Base-by-base conservation (phyloP, 2,113 vertebrate genomes). In the Rhinichthys klamathensis region DNA sequence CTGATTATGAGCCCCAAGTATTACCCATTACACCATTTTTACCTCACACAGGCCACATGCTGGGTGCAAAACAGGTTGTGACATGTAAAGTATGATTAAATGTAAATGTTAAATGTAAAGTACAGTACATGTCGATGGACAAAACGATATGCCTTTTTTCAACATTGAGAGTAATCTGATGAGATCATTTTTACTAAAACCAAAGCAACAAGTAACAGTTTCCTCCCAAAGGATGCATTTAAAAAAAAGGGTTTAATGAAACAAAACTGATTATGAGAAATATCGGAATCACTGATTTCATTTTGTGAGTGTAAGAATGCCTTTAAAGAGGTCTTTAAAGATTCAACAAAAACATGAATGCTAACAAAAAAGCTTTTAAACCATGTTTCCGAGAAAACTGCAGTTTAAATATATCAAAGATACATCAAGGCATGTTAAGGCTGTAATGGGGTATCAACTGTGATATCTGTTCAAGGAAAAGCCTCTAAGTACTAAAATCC, bases 401-500 rank as follows among this genome's bases (percentile, higher is more conserved):
- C 80, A 41, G 80, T 82, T 82, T 82, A 82, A 80, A 58, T 15
- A 5, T 27, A 82, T 82, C 38, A 72, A 82, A 56, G 32, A 82
- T 18, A 58, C 80, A 82, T 72, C 21, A 56, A 82, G 63, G 65
- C 21, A 56, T 72, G 27, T 58, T 58, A 58, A 58, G 23, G 35
- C 30, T 41, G 6, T 61, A 27, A 80, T 61, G 21, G 35, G 35
- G 54, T 41, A 80, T 80, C 77, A 80, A 6, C 54, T 41, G 77
- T 32, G 58, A 58, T 80, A 27, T 80, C 75, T 35, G 49, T 38
- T 41, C 38, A 61, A 21, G 25, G 51, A 63, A 80, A 63, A 80
- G 44, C 38, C 46, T 51, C 38, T 49, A 49, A 63, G 41, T 4
- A 65, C n/a, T 81, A 65, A 67, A 67, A 67, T 81, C 25, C n/a